A percentile compares a stretch with the other conserved stretches of the same genome.
Conservation (phyloP, 2,113 vertebrate species). For the Bubo blakistoni region DNA sequence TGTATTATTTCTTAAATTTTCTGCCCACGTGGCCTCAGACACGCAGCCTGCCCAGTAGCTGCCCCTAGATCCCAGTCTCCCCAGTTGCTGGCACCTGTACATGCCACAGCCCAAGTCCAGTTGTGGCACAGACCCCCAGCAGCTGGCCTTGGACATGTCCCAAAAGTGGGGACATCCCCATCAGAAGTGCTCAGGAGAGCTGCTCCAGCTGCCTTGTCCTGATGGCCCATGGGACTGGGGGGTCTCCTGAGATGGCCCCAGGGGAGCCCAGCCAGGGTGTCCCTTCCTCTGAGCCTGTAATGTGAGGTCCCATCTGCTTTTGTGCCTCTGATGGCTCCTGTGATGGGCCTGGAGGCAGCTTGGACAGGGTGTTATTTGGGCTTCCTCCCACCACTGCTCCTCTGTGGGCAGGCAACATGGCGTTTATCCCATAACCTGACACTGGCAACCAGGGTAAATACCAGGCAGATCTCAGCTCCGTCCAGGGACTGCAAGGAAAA, state of each 20-base stretch:
- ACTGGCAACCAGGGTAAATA: not conserved
- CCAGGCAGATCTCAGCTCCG: not conserved
- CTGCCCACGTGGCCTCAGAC: not conserved
- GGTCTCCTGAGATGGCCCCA: not conserved
- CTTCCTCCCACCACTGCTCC: not conserved
- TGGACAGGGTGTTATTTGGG: not conserved
- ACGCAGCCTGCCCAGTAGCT: not conserved
- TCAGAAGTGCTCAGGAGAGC: not conserved
- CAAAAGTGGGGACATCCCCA: not conserved
- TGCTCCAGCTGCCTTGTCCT: not conserved
- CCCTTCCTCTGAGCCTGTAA: not conserved
- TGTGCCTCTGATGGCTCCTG: not conserved
- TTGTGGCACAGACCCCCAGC: not conserved
- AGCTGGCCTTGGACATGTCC: not conserved
- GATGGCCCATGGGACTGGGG: no score
- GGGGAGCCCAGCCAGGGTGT: not conserved
- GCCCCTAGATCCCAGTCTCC: not conserved
- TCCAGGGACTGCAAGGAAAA: not conserved
- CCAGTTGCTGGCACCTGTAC: not conserved
- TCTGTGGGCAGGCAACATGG: fast-evolving
- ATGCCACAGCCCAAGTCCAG: not conserved
- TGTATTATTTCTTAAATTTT: not conserved
- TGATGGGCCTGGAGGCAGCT: not conserved
- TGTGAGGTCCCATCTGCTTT: not conserved
- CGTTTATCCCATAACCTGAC: not conserved